These are phyloP conservation scores for Drosophila rellima DNA, from an alignment of 2,888 invertebrate genomes.

Conservation along the genomic window DNA sequence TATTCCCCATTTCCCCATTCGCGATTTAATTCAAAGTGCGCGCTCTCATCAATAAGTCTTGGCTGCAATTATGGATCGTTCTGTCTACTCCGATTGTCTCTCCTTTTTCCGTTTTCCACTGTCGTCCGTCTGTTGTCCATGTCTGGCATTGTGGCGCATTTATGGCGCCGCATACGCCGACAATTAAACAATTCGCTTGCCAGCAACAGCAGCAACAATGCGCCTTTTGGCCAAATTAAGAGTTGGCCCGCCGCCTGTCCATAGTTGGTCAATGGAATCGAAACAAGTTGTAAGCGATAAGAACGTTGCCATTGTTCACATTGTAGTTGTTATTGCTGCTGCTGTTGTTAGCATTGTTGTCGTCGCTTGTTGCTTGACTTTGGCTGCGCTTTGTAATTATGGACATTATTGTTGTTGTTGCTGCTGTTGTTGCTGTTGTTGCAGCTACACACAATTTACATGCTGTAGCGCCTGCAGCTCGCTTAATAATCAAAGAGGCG, in stretches of 20 bases:
- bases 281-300: slow-evolving; percentile 79
- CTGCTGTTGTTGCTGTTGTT: slow-evolving; percentile 16
- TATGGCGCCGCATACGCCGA: slow-evolving; percentile 78
- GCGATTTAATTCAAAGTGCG: slow-evolving; percentile 27
- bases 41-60: slow-evolving; percentile 60
- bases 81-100: slow-evolving; percentile 19
- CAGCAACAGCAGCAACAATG: slow-evolving; percentile 63
- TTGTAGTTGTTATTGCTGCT: slow-evolving; percentile 41
- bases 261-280: slow-evolving; percentile 80
- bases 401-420: slow-evolving; percentile 64
- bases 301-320: slow-evolving; percentile 67
- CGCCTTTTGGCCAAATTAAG: slow-evolving; percentile 72
- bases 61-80: slow-evolving; percentile 66
- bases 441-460: slow-evolving; percentile 63
- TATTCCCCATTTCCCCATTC: slow-evolving; percentile 15
- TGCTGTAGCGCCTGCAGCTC: slow-evolving; percentile 61
- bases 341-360: slow-evolving; percentile 72
- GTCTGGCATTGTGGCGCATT: slow-evolving; percentile 72
- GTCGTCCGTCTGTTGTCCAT: slow-evolving; percentile 23
- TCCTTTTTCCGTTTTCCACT: neutral
- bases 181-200: slow-evolving; percentile 74
- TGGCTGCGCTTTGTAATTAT: slow-evolving; percentile 66
- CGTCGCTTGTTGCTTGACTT: slow-evolving; percentile 70
- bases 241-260: slow-evolving; percentile 51
- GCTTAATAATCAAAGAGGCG: slow-evolving; percentile 69